phyloP scores from a whole-genome alignment of 2,113 vertebrate genomes.

The Todiramphus chloris region DNA sequence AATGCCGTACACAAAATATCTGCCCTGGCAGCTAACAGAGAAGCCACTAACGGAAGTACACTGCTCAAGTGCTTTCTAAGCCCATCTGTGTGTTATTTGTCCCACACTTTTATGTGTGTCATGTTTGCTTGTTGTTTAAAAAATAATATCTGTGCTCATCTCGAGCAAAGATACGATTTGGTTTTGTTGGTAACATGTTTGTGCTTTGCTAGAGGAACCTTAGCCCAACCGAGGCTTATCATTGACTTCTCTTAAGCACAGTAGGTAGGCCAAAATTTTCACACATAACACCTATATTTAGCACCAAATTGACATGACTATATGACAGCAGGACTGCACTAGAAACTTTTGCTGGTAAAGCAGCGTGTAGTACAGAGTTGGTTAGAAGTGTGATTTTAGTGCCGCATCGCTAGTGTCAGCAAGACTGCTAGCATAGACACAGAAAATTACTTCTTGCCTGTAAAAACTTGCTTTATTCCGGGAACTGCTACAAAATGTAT shows the following conservation, averaged over 20 bases:
- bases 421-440: neutral
- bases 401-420: neutral
- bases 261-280: slow-evolving; percentile 38
- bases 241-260: neutral
- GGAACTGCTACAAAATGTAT: neutral
- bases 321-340: slow-evolving; percentile 3
- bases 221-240: neutral
- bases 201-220: neutral
- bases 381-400: slow-evolving; percentile 44
- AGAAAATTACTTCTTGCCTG: neutral
- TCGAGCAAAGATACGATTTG: neutral
- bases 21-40: neutral
- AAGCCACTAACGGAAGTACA: neutral
- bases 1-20: neutral
- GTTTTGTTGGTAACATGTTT: neutral
- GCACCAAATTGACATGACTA: slow-evolving; percentile 39
- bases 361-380: neutral
- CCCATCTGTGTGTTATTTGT: neutral
- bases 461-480: neutral
- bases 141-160: neutral
- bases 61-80: neutral
- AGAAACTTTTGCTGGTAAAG: slow-evolving; percentile 32
- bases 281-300: slow-evolving; percentile 55
- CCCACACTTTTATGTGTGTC: neutral
- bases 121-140: neutral